These are phyloP conservation scores for Arremon brunneinucha DNA, from an alignment of 2,797 vertebrate species.

Conservation along the genomic window DNA sequence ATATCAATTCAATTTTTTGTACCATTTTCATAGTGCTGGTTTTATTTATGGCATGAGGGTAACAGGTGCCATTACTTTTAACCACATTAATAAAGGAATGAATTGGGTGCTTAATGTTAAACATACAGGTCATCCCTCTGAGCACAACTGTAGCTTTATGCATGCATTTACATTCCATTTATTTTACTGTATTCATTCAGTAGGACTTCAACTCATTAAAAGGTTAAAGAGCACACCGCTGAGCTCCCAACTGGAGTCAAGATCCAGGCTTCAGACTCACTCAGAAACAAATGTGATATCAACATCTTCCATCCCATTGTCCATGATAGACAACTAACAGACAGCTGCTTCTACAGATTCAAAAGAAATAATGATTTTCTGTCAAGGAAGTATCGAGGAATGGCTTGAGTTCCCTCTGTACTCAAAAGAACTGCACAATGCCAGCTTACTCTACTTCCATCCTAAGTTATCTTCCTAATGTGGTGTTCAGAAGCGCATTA, in stretches of 20 bases:
- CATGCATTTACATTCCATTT: neutral
- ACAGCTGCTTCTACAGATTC: neutral
- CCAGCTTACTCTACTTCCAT: neutral
- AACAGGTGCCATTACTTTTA: neutral
- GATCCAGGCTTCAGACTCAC: neutral
- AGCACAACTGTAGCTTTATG: neutral
- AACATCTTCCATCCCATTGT: neutral
- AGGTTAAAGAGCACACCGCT: neutral
- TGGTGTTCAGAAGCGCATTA: neutral
- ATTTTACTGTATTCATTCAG: neutral
- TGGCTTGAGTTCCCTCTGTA: neutral
- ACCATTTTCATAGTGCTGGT: neutral
- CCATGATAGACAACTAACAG: neutral
- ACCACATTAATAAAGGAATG: neutral
- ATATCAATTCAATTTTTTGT: neutral
- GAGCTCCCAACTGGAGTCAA: neutral
- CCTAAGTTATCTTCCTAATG: neutral
- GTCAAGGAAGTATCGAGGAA: neutral
- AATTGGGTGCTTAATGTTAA: neutral
- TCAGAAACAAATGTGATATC: neutral
- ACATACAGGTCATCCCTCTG: neutral
- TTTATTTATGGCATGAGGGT: neutral
- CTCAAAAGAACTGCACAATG: neutral
- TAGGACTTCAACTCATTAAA: neutral
- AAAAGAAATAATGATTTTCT: constrained; percentile 15